phyloP scores from a whole-genome alignment of 1,140 invertebrate genomes.

The Nilaparvata lugens region DNA sequence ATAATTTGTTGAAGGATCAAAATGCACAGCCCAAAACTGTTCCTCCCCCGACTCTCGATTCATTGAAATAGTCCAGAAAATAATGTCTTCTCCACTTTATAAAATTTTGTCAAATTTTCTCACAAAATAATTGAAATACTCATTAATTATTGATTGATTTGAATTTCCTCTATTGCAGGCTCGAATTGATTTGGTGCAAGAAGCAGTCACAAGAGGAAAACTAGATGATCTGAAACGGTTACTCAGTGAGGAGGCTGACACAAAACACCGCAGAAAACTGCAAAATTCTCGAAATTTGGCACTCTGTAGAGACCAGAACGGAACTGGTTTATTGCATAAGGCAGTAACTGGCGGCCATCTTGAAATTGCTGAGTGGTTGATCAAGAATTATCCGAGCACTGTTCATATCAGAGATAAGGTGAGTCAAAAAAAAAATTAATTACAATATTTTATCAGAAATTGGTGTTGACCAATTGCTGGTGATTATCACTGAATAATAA shows the following conservation, averaged over 20 bases:
- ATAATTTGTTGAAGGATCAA: too few relatives aligned
- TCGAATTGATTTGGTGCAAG: slow-evolving; percentile 57
- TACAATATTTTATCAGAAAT: too few relatives aligned
- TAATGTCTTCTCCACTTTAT: too few relatives aligned
- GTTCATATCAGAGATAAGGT: slow-evolving; percentile 69
- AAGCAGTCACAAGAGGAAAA: slow-evolving; percentile 58
- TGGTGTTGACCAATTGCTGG: too few relatives aligned
- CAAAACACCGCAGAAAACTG: slow-evolving; percentile 36
- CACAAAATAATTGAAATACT: too few relatives aligned
- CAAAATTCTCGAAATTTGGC: slow-evolving; percentile 49
- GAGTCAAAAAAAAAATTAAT: slow-evolving; percentile 33
- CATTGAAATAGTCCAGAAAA: too few relatives aligned
- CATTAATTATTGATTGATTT: slow-evolving; percentile 6
- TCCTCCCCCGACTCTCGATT: too few relatives aligned
- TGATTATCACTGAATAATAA: too few relatives aligned
- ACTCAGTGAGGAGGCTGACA: slow-evolving; percentile 39
- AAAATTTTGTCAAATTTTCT: too few relatives aligned
- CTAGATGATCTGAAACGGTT: slow-evolving; percentile 51
- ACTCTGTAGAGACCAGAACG: slow-evolving; percentile 59
- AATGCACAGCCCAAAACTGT: too few relatives aligned
- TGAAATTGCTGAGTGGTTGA: slow-evolving; percentile 62
- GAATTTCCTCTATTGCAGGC: slow-evolving; percentile 36
- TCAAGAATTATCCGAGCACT: slow-evolving; percentile 60
- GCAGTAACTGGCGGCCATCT: slow-evolving; percentile 64
- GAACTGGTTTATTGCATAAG: slow-evolving; percentile 67